These are phyloP conservation scores for Tetrao urogallus DNA, from an alignment of 2,113 vertebrate genomes.

Conservation along the genomic window DNA sequence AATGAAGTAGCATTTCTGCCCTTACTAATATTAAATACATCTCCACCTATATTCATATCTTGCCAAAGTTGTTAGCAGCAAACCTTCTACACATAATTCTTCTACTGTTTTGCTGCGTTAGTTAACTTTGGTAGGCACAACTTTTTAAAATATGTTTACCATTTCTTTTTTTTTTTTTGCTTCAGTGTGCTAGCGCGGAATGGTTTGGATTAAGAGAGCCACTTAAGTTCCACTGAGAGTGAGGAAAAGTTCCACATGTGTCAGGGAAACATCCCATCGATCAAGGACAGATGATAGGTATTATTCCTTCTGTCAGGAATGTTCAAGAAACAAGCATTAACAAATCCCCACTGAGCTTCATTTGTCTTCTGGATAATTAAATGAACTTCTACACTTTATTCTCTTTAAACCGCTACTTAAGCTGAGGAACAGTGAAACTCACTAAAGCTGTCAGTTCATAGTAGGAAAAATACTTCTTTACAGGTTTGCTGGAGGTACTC, in stretches of 20 bases:
- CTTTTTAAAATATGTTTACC: neutral
- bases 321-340: neutral
- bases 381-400: neutral
- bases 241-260: neutral
- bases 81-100: neutral
- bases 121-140: neutral
- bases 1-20: neutral
- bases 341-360: neutral
- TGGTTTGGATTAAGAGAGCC: neutral
- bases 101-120: neutral
- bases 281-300: neutral
- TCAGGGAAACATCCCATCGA: neutral
- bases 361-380: constrained; percentile 20
- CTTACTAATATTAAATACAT: neutral
- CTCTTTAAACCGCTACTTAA: neutral
- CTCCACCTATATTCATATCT: neutral
- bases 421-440: neutral
- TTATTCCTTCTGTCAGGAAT: neutral
- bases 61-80: neutral
- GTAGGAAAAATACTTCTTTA: neutral
- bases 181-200: neutral
- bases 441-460: neutral
- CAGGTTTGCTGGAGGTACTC: neutral
- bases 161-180: neutral
- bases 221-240: neutral